These are phyloP conservation scores for Sinocyclocheilus anshuiensis DNA, from an alignment of 2,113 vertebrate genomes.

Conservation along the genomic window DNA sequence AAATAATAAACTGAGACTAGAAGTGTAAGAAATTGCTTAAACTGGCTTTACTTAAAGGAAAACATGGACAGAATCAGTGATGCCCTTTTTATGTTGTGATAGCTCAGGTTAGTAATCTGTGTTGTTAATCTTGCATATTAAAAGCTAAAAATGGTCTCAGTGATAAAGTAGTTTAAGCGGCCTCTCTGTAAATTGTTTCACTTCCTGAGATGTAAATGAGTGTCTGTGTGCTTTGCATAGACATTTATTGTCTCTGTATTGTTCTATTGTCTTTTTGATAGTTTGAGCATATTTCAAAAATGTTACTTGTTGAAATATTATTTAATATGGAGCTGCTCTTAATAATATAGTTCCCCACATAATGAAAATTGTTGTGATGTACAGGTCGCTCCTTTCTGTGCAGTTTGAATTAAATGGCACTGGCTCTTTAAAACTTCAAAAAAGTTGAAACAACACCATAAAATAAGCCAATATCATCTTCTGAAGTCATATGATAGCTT, in stretches of 20 bases:
- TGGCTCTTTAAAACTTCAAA: not conserved
- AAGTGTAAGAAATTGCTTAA: not conserved
- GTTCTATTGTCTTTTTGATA: no score
- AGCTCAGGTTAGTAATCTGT: not conserved
- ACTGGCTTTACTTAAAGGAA: not conserved
- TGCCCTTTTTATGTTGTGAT: not conserved
- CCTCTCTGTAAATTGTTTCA: not conserved
- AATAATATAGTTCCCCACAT: not conserved
- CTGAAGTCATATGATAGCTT: not conserved
- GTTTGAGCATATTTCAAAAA: no score
- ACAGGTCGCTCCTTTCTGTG: not conserved
- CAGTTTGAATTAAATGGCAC: not conserved
- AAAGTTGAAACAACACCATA: not conserved
- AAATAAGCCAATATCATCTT: not conserved
- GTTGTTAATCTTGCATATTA: not conserved
- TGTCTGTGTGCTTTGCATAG: not conserved
- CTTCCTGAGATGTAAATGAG: not conserved
- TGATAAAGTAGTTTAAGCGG: conserved; percentile 37
- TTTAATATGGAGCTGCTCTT: no score
- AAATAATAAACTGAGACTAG: not conserved
- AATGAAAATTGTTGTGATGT: not conserved
- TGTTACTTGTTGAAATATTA: no score
- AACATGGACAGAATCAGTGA: not conserved
- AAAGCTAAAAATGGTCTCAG: no score
- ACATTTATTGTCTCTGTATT: not conserved